Percentiles rank a stretch among this genome's conserved stretches.
These are phyloP conservation scores for Dynastes grantii DNA, from an alignment of 2,888 invertebrate species.

Conservation along the genomic window DNA sequence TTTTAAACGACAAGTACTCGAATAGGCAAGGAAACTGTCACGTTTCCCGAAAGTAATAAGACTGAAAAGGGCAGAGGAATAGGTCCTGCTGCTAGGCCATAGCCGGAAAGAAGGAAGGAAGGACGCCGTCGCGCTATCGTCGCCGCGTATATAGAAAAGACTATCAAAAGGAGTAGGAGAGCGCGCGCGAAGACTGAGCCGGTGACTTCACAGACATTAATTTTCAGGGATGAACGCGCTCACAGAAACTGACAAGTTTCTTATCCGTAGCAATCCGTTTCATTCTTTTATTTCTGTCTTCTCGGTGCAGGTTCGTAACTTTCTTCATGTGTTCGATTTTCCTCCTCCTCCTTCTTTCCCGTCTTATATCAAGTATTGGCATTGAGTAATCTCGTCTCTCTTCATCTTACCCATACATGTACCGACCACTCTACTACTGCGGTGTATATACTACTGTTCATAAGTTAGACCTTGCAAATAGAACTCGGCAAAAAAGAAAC, in stretches of 20 bases:
- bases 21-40: slow-evolving; percentile 39
- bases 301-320: slow-evolving; percentile 57
- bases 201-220: slow-evolving; percentile 69
- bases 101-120: neutral
- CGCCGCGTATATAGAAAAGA: slow-evolving; percentile 47
- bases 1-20: slow-evolving; percentile 32
- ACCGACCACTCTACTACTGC: neutral
- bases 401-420: slow-evolving; percentile 16
- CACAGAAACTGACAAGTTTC: slow-evolving; percentile 70
- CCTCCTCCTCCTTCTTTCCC: slow-evolving; percentile 56
- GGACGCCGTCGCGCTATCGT: slow-evolving; percentile 47
- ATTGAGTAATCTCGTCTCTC: slow-evolving; percentile 61
- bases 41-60: slow-evolving; percentile 59
- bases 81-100: slow-evolving; percentile 52
- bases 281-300: slow-evolving; percentile 69
- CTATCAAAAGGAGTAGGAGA: slow-evolving; percentile 53
- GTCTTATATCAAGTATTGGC: slow-evolving; percentile 61
- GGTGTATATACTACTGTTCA: slow-evolving; percentile 2
- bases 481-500: too few relatives aligned
- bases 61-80: slow-evolving; percentile 57
- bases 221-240: slow-evolving; percentile 71
- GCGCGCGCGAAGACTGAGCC: slow-evolving; percentile 44
- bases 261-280: slow-evolving; percentile 71
- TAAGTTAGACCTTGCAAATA: neutral
- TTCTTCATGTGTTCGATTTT: slow-evolving; percentile 63